Evolutionary conservation across 2,113 vertebrate genomes (phyloP), one percentile per base, ranked within the genome.

Genomic region (Orycteropus afer): DNA sequence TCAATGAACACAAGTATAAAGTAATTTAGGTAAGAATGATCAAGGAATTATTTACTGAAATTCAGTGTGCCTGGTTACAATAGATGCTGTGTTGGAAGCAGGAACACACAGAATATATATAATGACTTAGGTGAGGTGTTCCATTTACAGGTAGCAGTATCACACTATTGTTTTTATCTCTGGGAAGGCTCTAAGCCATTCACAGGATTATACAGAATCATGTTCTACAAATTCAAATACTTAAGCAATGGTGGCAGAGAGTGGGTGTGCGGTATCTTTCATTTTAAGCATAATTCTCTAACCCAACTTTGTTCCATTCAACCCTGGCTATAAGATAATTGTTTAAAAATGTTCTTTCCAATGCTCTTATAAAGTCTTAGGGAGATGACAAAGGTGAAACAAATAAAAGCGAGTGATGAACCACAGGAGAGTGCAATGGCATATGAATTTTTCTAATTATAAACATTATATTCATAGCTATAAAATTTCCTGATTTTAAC

Each of bases 11-110:
- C 12, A 90, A n/a, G 91, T 79, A 91, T 87, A 91, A 91, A 97
- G 93, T 81, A 90, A 96, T 83, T 95, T 88, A 90, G 65, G 42
- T 53, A 89, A 90, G 67, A 34, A 95, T 14, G 27, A 63, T 17
- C n/a, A 71, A 86, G 29, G 8, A 89, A 89, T 96, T 96, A 88
- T 89, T 95, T 96, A 85, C 71, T 61, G 69, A 59, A 92, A 74
- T 89, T 69, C 55, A 83, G 40, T 83, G 55, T 93, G 32, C 37
- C 71, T 90, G 29, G 22, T 37, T 87, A 85, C 20, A 51, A 49
- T 27, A 84, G 49, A 37, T 40, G 79, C 40, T 37, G 5, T 2
- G 63, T 10, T 51, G 23, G 59, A 85, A 91, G 7, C 45, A 93
- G 42, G 42, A 67, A 1, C 34, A 7, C 42, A 10, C 4, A 90